Evolutionary conservation across 2,113 vertebrate genomes (phyloP).

Genomic region (Protobothrops mucrosquamatus): DNA sequence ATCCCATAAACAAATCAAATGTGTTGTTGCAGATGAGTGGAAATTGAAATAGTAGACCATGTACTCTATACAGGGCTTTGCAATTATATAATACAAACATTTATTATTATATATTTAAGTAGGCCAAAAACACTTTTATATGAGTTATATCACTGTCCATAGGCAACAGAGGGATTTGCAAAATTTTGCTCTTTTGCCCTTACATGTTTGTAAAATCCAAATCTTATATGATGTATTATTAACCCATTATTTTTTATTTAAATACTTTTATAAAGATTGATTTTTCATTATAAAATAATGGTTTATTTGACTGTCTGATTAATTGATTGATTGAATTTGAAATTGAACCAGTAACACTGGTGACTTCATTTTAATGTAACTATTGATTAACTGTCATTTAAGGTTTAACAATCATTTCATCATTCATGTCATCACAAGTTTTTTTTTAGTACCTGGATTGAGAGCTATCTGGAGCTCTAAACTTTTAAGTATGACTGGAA

Average conservation of each 20-base stretch:
- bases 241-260: background rate
- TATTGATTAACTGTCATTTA: background rate
- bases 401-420: background rate
- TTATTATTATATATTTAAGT: background rate
- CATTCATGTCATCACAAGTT: background rate
- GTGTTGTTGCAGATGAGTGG: background rate
- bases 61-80: background rate
- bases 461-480: background rate
- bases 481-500: background rate
- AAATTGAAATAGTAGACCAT: background rate
- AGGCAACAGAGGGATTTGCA: background rate
- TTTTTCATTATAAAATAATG: background rate
- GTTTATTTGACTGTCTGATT: background rate
- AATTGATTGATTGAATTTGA: background rate
- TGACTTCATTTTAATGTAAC: background rate
- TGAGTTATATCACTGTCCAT: background rate
- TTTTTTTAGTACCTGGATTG: background rate
- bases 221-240: background rate
- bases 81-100: background rate
- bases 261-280: background rate
- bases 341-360: background rate
- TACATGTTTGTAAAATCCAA: background rate
- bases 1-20: background rate
- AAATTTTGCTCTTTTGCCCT: background rate
- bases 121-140: background rate